A percentile compares a stretch with the other conserved stretches of the same genome.
Conservation (phyloP, 2,888 invertebrate genomes). For the Dysmachus trigonus region DNA sequence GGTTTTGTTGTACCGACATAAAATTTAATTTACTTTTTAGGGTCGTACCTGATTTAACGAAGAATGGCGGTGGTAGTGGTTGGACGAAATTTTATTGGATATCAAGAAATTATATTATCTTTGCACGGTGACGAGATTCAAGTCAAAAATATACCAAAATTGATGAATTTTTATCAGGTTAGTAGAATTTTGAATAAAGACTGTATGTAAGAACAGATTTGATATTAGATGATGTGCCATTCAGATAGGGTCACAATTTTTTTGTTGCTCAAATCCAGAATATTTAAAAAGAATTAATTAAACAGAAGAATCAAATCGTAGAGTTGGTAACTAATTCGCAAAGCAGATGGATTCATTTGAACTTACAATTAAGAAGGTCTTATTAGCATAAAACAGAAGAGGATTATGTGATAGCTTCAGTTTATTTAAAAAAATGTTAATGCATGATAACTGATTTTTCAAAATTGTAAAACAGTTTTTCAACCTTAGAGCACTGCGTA, state of each 20-base stretch:
- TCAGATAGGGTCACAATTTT: neutral
- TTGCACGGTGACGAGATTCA: neutral
- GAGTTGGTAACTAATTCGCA: too few relatives aligned
- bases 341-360: too few relatives aligned
- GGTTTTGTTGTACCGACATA: neutral
- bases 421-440: too few relatives aligned
- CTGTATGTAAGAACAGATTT: neutral
- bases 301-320: neutral
- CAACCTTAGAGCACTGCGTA: too few relatives aligned
- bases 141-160: neutral
- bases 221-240: neutral
- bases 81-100: neutral
- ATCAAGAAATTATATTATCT: neutral
- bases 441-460: too few relatives aligned
- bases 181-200: neutral
- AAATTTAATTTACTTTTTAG: neutral
- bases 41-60: neutral
- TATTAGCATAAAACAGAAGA: too few relatives aligned
- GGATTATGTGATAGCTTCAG: too few relatives aligned
- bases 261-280: too few relatives aligned
- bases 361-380: too few relatives aligned
- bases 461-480: too few relatives aligned
- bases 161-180: neutral
- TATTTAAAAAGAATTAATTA: neutral
- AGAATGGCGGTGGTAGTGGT: neutral